Conservation (phyloP, 2,888 invertebrate species). For the Euplagia quadripunctaria region DNA sequence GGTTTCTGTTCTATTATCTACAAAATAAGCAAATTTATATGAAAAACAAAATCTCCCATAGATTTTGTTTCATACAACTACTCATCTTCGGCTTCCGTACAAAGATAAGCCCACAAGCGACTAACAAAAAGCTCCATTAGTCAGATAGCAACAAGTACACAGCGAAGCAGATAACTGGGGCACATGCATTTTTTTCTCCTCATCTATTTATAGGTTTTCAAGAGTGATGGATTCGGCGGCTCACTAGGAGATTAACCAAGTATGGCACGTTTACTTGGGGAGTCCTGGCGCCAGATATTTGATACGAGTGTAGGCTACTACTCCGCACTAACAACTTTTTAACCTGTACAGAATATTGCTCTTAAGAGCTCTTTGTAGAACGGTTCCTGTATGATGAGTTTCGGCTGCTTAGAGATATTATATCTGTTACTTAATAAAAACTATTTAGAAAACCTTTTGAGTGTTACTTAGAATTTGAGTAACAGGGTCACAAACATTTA, state of each 20-base stretch:
- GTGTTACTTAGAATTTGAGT: background rate
- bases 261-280: conserved; percentile 55
- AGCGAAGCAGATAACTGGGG: conserved; percentile 63
- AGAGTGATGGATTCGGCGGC: conserved; percentile 70
- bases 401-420: conserved; percentile 4
- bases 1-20: background rate
- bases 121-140: conserved; percentile 59
- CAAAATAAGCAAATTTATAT: background rate
- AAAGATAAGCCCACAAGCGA: conserved; percentile 23
- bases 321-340: conserved; percentile 8
- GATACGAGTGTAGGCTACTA: conserved; percentile 49
- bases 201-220: conserved; percentile 71
- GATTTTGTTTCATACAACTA: conserved; percentile 1
- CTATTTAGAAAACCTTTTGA: background rate
- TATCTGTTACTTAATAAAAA: background rate
- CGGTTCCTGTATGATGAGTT: conserved; percentile 25
- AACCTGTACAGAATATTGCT: conserved; percentile 28
- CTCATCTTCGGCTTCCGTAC: conserved; percentile 6
- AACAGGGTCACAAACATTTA: background rate
- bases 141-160: conserved; percentile 52
- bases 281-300: conserved; percentile 70
- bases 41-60: background rate
- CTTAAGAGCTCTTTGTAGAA: conserved; percentile 54
- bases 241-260: conserved; percentile 63
- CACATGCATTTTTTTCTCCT: conserved; percentile 77